Evolutionary conservation across 2,113 vertebrate genomes (phyloP), one percentile per base, ranked within the genome.

Genomic region (Psilopsiagon aymara): DNA sequence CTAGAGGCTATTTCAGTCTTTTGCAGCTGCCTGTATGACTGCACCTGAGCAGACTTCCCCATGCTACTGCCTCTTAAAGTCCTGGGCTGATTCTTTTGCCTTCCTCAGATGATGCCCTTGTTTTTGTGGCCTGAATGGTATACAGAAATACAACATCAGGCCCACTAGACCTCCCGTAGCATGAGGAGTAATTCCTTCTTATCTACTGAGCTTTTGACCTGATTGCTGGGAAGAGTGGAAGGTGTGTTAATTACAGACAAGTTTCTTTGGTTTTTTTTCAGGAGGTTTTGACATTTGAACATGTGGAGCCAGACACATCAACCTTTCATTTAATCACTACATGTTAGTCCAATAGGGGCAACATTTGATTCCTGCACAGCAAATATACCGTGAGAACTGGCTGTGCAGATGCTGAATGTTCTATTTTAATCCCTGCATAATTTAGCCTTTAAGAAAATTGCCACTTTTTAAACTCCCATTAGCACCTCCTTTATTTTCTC

Each of bases 251-350:
- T 41, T 68, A 37, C 66, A 73, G 59, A 43, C 23, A 57, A 80
- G 20, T 76, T 77, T 47, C 44, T 73, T 85, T 82, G 31, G 4
- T 37, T 82, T 39, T 95, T 39, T 95, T 70, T 94, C 21, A 47
- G 83, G 35, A 73, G 44, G 14, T 81, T 90, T 68, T 77, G 46
- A 39, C 7, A 3, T 33, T n/a, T 44, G 39, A 24, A 47, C 9
- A 7, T 3, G 25, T 0, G 0, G 81, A 84, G 14, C 17, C 52
- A 86, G 83, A 25, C 21, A 5, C 20, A 14, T 1, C 6, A 5
- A 24, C 0, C 1, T 83, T 91, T 66, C 9, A 25, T 73, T 92
- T 67, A 59, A 37, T 69, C 53, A 21, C 21, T 68, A 51, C 16
- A 13, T 13, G 14, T 66, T 25, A 52, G 57, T 62, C 57, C 73